phyloP scores from a whole-genome alignment of 2,113 vertebrate species.

The Lanius ludovicianus region DNA sequence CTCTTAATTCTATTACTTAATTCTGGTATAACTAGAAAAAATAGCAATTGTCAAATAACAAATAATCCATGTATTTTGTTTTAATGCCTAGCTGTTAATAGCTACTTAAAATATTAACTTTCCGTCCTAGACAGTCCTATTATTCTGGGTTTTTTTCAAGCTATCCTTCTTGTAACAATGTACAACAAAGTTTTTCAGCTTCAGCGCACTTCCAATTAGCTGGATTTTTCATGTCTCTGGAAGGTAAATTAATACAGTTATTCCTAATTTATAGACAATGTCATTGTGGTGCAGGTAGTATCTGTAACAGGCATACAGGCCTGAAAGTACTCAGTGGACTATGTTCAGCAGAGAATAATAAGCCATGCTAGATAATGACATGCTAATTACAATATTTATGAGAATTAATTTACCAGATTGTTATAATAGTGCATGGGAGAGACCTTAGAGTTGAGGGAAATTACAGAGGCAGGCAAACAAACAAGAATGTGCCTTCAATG shows the following conservation, averaged over 20 bases:
- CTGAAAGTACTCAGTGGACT: neutral
- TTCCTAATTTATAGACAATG: neutral
- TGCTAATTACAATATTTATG: neutral
- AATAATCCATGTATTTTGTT: slow-evolving; percentile 1
- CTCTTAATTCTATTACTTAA: neutral
- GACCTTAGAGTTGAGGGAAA: neutral
- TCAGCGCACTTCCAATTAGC: neutral
- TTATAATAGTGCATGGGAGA: neutral
- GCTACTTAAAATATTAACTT: slow-evolving; percentile 43
- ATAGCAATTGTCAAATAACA: neutral
- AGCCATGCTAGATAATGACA: neutral
- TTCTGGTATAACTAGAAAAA: neutral
- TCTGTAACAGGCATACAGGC: neutral
- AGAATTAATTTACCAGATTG: neutral
- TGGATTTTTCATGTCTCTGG: neutral
- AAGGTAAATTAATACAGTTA: neutral
- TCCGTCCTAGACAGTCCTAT: neutral
- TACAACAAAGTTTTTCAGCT: neutral
- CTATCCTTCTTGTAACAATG: neutral
- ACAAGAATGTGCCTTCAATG: neutral
- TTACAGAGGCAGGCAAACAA: neutral
- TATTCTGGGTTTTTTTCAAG: neutral
- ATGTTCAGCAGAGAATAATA: neutral
- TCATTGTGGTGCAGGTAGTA: neutral
- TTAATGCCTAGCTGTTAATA: slow-evolving; percentile 11